Evolutionary conservation across 2,797 vertebrate species (phyloP).

Genomic region (Moxostoma hubbsi): DNA sequence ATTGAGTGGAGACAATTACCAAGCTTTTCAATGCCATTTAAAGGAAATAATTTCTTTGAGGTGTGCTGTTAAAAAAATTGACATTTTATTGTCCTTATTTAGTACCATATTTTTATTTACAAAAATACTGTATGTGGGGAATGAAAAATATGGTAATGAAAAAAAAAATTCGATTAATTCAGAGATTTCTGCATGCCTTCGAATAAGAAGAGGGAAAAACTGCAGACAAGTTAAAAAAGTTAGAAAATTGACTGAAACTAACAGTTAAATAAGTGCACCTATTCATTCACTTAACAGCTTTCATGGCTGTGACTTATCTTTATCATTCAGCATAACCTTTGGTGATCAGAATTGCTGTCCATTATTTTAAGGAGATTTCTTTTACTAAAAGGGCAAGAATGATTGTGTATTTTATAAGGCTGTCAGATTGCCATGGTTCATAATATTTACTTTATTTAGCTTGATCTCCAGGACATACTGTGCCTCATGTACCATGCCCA

Average conservation of each 20-base stretch:
- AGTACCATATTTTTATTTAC: background rate
- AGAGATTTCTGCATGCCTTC: background rate
- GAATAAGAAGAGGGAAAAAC: constrained; percentile 15
- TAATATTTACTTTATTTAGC: constrained; percentile 16
- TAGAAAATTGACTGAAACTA: constrained; percentile 19
- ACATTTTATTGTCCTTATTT: constrained; percentile 6
- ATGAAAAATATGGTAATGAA: constrained; percentile 33
- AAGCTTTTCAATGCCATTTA: constrained; percentile 6
- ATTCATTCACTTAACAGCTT: constrained; percentile 15
- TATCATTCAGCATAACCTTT: constrained; percentile 7
- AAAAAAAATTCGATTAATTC: constrained; percentile 20
- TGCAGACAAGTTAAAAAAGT: constrained; percentile 18
- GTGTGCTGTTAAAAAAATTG: background rate
- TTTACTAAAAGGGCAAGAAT: background rate
- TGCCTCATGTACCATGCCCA: background rate
- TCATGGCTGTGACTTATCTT: constrained; percentile 20
- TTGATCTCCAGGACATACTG: background rate
- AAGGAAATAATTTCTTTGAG: background rate
- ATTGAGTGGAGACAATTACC: background rate
- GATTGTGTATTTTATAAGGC: background rate
- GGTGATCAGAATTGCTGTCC: background rate
- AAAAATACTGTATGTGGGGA: constrained; percentile 3
- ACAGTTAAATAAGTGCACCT: constrained; percentile 15
- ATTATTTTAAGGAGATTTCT: constrained; percentile 8
- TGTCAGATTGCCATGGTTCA: background rate